Evolutionary conservation across 2,797 vertebrate genomes (phyloP), one percentile per base, ranked within the genome.

Genomic region (Tolypeutes matacus): DNA sequence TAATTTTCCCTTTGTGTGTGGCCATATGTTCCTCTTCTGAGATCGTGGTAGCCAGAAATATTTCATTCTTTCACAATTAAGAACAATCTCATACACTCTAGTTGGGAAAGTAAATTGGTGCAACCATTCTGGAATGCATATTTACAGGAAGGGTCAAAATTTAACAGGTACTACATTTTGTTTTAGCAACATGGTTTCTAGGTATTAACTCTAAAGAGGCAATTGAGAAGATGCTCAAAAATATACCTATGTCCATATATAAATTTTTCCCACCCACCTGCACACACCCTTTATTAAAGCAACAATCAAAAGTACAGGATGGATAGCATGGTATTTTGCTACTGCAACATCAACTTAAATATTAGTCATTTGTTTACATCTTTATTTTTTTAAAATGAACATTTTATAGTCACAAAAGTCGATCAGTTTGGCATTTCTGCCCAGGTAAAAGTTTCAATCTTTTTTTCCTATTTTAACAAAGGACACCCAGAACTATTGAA

Each of bases 221-320:
- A 23, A 49, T 2, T 14, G 39, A 73, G 42, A 73, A 73, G 36
- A 58, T 10, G 39, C 20, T 39, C 51, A 58, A 75, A 51, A 27
- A 49, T 3, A 25, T 2, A 20, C 18, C 51, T 21, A 56, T 56
- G 18, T 56, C 53, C 53, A 20, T 56, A 56, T 56, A 20, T 20
- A 56, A 56, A 56, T 5, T 39, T 36, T 25, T 27, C 25, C 80
- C 0, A 31, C 73, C 96, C 39, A 93, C 42, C 67, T 97, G 98
- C 96, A 96, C 97, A 98, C 98, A 97, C 95, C 97, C 86, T 98
- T 98, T 98, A 98, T 98, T 98, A 97, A 98, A 98, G 98, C 97
- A 97, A 96, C 67, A 94, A 97, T 97, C 96, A 97, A 97, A 98
- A 95, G 39, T 97, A 98, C 98, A 98, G 97, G 96, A 97, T 97